phyloP scores from a whole-genome alignment of 2,797 vertebrate species.

The Manis crassicaudata region DNA sequence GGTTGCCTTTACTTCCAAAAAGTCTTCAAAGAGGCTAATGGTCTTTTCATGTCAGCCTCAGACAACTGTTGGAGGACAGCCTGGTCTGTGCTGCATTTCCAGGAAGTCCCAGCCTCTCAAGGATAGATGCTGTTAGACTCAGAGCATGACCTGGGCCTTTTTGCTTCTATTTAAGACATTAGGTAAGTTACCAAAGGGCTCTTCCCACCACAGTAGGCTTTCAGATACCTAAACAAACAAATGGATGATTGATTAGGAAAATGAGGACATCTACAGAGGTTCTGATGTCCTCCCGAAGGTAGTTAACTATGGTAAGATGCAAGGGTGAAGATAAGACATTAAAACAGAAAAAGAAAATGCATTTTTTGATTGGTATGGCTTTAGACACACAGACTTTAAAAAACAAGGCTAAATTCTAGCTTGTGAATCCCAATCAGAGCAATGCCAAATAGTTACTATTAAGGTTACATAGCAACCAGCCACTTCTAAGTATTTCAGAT shows the following conservation, averaged over 20 bases:
- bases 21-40: neutral
- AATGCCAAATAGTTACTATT: neutral
- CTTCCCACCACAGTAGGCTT: neutral
- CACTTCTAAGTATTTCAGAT: neutral
- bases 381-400: neutral
- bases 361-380: neutral
- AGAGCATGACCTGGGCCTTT: neutral
- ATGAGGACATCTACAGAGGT: neutral
- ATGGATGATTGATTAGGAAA: neutral
- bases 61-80: neutral
- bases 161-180: accelerated
- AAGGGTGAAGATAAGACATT: conserved; percentile 44
- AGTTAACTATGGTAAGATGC: neutral
- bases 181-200: neutral
- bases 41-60: neutral
- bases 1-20: conserved; percentile 52
- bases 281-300: neutral
- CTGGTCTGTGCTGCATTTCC: neutral
- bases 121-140: neutral
- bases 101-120: neutral
- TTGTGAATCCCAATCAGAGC: neutral
- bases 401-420: neutral
- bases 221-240: neutral
- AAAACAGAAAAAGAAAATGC: conserved; percentile 1
- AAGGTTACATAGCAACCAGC: neutral